Base-by-base conservation (phyloP, 2,888 invertebrate genomes). In the Melanostoma scalare region DNA sequence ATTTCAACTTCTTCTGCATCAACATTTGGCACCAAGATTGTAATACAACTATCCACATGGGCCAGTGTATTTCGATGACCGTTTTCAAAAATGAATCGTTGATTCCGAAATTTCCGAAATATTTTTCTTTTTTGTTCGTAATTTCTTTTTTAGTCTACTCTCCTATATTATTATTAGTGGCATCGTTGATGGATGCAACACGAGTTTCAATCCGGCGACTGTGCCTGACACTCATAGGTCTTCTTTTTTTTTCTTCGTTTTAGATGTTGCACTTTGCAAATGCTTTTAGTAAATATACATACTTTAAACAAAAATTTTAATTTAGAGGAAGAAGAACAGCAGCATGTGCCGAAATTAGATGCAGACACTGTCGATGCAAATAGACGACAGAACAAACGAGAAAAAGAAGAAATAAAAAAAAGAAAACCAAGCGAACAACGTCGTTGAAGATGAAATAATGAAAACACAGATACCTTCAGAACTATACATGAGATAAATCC, bases 291-390 rank as follows among this genome's bases (percentile, higher is more conserved):
- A 71, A 76, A 81, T 81, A 75, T 76, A 72, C 53, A 67, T 61
- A 72, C 46, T 71, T 65, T 71, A 31, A 72, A 55, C 42, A 72
- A 76, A 71, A 55, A 61, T 67, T 76, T 81, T 53, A 67, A 71
- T 81, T 72, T 61, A 61, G 50, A 76, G 58, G 80, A 81, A 81
- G 65, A 65, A 75, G 60, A 75, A 67, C 76, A 72, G 72, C 65
- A 65, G 76, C 81, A 76, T 67, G 53, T 76, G 81, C 76, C 60
- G 72, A 81, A 81, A 81, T 81, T 76, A 81, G 81, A 81, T 61
- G 72, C 76, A 81, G 81, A 81, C 81, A 76, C 76, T 76, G 72
- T 81, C 76, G 76, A 81, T 81, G 76, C 53, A 76, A 76, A 76
- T 76, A 72, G 76, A 76, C 60, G 10, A 76, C 56, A 20, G 20